Conservation (phyloP, 35 echinoderm and acorn worm genomes). For the Holothuria glaberrima region DNA sequence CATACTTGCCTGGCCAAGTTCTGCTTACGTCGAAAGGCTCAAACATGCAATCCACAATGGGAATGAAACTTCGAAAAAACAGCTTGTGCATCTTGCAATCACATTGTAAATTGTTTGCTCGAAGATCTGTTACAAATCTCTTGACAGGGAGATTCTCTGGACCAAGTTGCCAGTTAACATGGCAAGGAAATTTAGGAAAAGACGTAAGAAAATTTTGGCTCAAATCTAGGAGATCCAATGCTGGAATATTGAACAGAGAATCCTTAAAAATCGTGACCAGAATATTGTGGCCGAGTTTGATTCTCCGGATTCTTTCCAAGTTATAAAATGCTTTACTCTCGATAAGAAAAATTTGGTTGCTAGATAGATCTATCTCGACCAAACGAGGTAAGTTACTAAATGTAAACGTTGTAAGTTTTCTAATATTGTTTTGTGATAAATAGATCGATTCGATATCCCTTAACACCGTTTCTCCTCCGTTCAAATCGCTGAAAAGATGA, state of each 20-base stretch:
- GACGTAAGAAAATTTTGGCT: background rate
- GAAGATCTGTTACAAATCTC: conserved; percentile 33
- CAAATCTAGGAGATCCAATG: background rate
- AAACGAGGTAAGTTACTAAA: conserved; percentile 56
- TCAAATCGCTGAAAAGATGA: conserved; percentile 7
- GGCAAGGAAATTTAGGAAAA: conserved; percentile 27
- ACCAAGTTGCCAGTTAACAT: conserved; percentile 13
- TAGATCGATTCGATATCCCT: background rate
- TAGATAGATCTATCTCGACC: conserved; percentile 31
- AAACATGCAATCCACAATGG: background rate
- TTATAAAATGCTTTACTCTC: conserved; percentile 48
- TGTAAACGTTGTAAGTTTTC: background rate
- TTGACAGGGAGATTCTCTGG: background rate
- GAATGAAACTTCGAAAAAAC: background rate
- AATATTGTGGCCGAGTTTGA: conserved; percentile 37
- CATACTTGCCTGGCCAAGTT: background rate
- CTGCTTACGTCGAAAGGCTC: background rate
- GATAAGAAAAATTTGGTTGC: conserved; percentile 1
- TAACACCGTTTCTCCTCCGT: background rate
- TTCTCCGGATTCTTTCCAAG: background rate
- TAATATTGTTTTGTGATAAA: conserved; percentile 9
- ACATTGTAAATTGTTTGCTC: conserved; percentile 39
- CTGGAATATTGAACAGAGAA: background rate
- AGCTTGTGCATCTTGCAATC: conserved; percentile 51
- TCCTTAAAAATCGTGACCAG: background rate